Evolutionary conservation across 2,113 vertebrate species (phyloP), one percentile per base, ranked within the genome.

Genomic region (Emydocephalus ijimae): DNA sequence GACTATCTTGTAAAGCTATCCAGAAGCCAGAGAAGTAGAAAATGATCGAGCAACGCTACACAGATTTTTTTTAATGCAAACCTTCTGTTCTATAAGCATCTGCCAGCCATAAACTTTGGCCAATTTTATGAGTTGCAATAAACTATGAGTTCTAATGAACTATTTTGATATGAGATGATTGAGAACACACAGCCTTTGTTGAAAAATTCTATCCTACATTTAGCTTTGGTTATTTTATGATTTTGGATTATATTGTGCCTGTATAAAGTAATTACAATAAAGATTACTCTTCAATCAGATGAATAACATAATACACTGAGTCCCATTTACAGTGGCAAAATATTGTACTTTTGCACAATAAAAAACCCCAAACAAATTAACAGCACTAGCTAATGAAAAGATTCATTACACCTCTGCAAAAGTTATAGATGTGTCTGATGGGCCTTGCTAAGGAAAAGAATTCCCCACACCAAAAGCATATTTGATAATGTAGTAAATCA

Each of bases 111-210:
- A 85, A 95, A 88, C 94, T 94, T 93, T 92, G 90, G 91, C 94
- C 94, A 91, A 56, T 87, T 61, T 0, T 10, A 95, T 94, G 90
- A 64, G 90, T 97, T 96, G 96, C 94, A 96, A 97, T 54, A 93
- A 94, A 56, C 94, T 95, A 95, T 95, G 96, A 96, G 95, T 96
- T 96, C 96, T 95, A 96, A 94, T 96, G 95, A 50, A 94, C 91
- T 91, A 55, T 50, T 94, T 91, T 93, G 74, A 89, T 34, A 94
- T 64, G 89, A 89, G 96, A 91, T 93, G 74, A 91, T 89, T 89
- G 91, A 20, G 0, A 54, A 90, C 34, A 90, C 34, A 2, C n/a
- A 91, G 74, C 91, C 94, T 96, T 96, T 92, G 89, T 91, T 52
- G 94, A 3, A 74, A 54, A 90, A 85, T 52, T 10, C 92, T 90